Conservation (phyloP, 2,888 invertebrate genomes). For the Conistra vaccinii region DNA sequence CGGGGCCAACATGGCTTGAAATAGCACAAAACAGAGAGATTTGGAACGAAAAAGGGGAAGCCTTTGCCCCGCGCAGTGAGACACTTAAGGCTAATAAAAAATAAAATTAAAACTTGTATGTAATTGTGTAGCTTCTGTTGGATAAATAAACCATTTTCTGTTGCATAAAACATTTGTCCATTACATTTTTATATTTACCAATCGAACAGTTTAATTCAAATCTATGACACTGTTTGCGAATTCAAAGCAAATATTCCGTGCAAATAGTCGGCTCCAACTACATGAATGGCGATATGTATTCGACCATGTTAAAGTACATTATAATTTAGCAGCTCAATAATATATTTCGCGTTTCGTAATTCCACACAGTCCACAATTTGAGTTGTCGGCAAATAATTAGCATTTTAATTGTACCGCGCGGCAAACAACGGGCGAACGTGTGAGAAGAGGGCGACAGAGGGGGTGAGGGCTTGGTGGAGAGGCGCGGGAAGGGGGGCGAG, state of each 20-base stretch:
- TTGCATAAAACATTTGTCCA: conserved; percentile 2
- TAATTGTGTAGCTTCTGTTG: too few relatives aligned
- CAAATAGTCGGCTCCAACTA: conserved; percentile 44
- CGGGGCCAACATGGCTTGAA: too few relatives aligned
- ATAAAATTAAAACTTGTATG: too few relatives aligned
- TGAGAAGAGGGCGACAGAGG: conserved; percentile 55
- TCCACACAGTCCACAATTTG: conserved; percentile 72
- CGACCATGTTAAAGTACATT: conserved; percentile 48
- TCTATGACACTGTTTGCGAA: conserved; percentile 33
- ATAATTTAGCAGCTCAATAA: conserved; percentile 58
- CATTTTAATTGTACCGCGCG: conserved; percentile 82
- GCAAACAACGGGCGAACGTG: conserved; percentile 73
- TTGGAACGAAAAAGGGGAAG: too few relatives aligned
- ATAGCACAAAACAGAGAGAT: too few relatives aligned
- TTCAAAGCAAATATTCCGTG: conserved; percentile 48
- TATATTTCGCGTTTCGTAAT: conserved; percentile 67
- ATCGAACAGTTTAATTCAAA: conserved; percentile 28
- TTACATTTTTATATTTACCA: conserved; percentile 16
- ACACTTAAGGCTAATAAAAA: too few relatives aligned
- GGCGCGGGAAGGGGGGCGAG: conserved; percentile 25
- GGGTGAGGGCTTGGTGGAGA: conserved; percentile 36
- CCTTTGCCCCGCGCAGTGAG: too few relatives aligned
- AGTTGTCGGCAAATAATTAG: conserved; percentile 84
- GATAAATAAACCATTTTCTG: neutral
- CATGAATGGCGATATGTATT: conserved; percentile 42